Percentiles rank a stretch among this genome's conserved stretches.
Evolutionary conservation across 2,797 vertebrate species (phyloP).

Genomic region (Eptatretus atami): DNA sequence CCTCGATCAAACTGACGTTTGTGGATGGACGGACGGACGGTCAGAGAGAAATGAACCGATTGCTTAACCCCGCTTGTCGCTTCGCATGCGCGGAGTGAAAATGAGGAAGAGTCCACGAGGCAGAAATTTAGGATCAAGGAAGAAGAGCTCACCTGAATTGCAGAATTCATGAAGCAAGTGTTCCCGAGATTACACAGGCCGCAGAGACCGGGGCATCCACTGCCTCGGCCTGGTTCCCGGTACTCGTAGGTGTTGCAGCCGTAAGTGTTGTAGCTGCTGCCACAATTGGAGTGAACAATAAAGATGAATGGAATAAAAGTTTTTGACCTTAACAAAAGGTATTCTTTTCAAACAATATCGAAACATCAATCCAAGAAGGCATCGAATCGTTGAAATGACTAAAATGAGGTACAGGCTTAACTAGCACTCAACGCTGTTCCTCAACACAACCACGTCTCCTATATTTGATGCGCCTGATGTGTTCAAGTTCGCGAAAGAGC

Average conservation of each 20-base stretch:
- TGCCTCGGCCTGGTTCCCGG: slow-evolving; percentile 25
- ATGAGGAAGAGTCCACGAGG: not conserved
- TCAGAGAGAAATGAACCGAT: too few species aligned
- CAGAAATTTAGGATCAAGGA: not conserved
- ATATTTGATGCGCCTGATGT: too few species aligned
- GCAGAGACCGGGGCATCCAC: slow-evolving; percentile 62
- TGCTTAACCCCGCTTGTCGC: too few species aligned
- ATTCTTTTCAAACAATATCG: not conserved
- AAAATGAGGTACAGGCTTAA: too few species aligned
- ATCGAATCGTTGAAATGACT: not conserved
- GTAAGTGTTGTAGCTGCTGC: slow-evolving; percentile 43
- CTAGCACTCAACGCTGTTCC: too few species aligned
- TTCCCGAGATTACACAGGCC: slow-evolving; percentile 87
- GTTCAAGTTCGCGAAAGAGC: too few species aligned
- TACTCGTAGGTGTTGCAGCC: slow-evolving; percentile 53
- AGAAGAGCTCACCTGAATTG: slow-evolving; percentile 35
- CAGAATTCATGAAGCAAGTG: slow-evolving; percentile 96
- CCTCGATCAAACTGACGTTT: too few species aligned
- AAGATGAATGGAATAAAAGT: slow-evolving; percentile 6
- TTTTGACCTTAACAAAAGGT: not conserved
- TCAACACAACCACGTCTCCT: too few species aligned
- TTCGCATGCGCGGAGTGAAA: not conserved
- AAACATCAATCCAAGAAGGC: not conserved
- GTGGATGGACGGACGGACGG: too few species aligned
- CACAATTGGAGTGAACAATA: slow-evolving; percentile 14